A percentile compares a stretch with the other conserved stretches of the same genome.
These are phyloP conservation scores for Passer montanus DNA, from an alignment of 2,113 vertebrate species.

Conservation along the genomic window DNA sequence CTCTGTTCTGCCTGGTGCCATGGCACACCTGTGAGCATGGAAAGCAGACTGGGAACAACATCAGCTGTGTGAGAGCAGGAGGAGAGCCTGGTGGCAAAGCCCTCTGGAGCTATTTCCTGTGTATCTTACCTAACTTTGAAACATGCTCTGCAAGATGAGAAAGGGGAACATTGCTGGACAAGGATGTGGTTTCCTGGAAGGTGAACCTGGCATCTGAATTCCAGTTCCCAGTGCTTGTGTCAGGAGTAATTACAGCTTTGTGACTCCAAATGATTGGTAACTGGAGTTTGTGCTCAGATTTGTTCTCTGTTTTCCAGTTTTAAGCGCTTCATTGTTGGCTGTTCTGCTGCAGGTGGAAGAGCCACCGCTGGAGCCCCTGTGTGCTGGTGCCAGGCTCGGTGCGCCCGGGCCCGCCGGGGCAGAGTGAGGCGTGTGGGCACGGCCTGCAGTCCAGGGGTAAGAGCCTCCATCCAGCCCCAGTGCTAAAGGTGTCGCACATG, in stretches of 20 bases:
- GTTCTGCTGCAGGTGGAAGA: conserved; percentile 82
- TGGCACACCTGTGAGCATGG: background rate
- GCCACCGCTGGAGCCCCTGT: conserved; percentile 88
- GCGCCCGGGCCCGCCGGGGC: conserved; percentile 72
- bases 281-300: background rate
- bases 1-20: background rate
- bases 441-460: conserved; percentile 92
- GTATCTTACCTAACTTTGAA: background rate
- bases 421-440: conserved; percentile 83
- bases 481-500: rapidly evolving
- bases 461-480: background rate
- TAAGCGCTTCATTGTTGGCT: background rate
- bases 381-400: conserved; percentile 85
- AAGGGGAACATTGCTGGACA: rapidly evolving
- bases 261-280: rapidly evolving
- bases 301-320: background rate
- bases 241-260: background rate
- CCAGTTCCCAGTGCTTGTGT: background rate
- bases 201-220: background rate
- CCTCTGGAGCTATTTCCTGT: background rate
- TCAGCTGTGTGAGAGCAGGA: background rate
- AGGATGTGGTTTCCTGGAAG: background rate
- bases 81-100: background rate
- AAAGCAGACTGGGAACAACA: background rate
- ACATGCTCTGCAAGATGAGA: background rate